Evolutionary conservation across 1,140 invertebrate genomes (phyloP).

Genomic region (Chionoecetes opilio): DNA sequence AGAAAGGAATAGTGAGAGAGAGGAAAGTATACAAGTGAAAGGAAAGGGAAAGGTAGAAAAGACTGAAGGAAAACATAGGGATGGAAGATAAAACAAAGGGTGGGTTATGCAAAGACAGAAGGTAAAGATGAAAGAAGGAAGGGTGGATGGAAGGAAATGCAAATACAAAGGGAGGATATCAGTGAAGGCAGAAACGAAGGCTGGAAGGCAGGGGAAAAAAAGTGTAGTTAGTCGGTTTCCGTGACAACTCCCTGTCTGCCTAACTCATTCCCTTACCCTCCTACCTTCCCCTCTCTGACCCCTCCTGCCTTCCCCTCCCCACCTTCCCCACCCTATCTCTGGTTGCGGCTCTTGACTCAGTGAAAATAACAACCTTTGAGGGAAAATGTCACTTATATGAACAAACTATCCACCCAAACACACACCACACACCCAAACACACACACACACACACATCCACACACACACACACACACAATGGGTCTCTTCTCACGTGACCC

Average conservation of each 20-base stretch:
- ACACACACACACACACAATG: neutral
- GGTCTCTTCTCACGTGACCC: too few relatives aligned
- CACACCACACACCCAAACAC: neutral
- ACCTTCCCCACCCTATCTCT: neutral
- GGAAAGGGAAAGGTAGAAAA: neutral
- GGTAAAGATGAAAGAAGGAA: neutral
- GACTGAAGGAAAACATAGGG: neutral
- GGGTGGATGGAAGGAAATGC: neutral
- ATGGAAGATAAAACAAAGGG: neutral
- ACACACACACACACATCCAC: neutral
- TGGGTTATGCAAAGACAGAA: too few relatives aligned
- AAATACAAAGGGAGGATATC: too few relatives aligned
- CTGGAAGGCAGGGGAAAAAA: neutral
- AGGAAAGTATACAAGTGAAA: neutral
- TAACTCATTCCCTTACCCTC: neutral
- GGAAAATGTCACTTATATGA: neutral
- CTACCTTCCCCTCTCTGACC: neutral
- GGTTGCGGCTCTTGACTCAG: neutral
- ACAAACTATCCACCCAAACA: neutral
- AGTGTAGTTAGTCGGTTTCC: neutral
- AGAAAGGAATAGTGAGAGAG: neutral
- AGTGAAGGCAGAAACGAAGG: neutral
- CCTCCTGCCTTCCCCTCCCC: neutral
- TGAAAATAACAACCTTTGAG: neutral
- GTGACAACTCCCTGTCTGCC: neutral